Evolutionary conservation across 2,888 invertebrate species (phyloP), one percentile per base, ranked within the genome.

Genomic region (Ctenicera cuprea): DNA sequence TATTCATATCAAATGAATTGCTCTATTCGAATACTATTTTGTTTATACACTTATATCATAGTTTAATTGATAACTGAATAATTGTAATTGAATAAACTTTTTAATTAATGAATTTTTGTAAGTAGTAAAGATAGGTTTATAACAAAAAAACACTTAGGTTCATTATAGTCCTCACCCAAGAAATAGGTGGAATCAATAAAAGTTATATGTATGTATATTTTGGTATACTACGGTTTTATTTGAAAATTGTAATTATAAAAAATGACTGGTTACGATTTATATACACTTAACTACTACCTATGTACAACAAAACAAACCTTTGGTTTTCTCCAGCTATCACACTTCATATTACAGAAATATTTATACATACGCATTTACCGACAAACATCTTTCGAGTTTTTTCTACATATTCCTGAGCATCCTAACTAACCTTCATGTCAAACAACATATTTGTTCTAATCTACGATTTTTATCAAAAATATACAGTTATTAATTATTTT

Each of bases 251-350:
- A 30, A 54, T 22, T 57, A 57, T 57, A 57, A 57, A 45, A 57
- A 57, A 57, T 57, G 57, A 57, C 57, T 59, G 38, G 33, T 38
- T 59, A 59, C 18, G 59, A 59, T 11, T 59, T 57, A 33, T 57
- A 20, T 38, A 59, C 59, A 38, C 37, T 38, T 59, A 59, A 38
- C 11, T 50, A 26, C 59, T 59, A 59, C 16, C 0, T 59, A 59
- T 54, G 9, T 54, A 59, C 37, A 59, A 3, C 45, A 61, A 86
- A 88, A 88, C 87, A 85, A 83, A 88, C 90, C 91, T 91, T 91
- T 91, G 91, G 91, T 90, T 90, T 89, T 89, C 89, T 91, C 91
- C 91, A 91, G 91, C 91, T 90, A 90, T 85, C 86, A 87, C 87
- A 86, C 85, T 82, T 81, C 75, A 70, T 76, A 77, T 78, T 70